phyloP scores from a whole-genome alignment of 2,113 vertebrate species.

The Tupaia chinensis region DNA sequence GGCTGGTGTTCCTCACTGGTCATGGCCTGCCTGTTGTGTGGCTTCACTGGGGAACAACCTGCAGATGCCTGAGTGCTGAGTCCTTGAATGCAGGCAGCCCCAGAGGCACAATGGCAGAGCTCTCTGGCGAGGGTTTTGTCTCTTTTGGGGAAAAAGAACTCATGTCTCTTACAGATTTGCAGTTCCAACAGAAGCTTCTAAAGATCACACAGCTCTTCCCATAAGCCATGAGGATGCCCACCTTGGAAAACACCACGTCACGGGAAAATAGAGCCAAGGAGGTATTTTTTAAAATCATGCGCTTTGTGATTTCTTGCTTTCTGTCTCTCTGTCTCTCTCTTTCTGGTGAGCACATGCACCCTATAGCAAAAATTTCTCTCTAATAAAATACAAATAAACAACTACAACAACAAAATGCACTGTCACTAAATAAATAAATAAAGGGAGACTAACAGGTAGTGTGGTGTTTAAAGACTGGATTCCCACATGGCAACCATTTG shows the following conservation, averaged over 20 bases:
- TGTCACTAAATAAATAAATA: too few relatives aligned
- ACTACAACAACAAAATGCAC: too few relatives aligned
- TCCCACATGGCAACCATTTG: too few relatives aligned
- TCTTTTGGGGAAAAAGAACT: not conserved
- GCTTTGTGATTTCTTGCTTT: not conserved
- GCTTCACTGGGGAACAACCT: slow-evolving; percentile 21
- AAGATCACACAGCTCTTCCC: not conserved
- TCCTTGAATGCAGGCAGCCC: not conserved
- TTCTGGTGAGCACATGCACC: too few relatives aligned
- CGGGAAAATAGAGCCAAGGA: not conserved
- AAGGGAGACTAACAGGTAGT: too few relatives aligned
- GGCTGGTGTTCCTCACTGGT: not conserved
- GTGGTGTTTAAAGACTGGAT: too few relatives aligned
- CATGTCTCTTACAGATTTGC: not conserved
- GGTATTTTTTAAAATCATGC: not conserved
- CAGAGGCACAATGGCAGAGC: not conserved
- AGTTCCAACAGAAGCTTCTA: not conserved
- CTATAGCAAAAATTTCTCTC: too few relatives aligned
- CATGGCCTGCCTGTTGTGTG: slow-evolving; percentile 60
- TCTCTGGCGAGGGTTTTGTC: not conserved
- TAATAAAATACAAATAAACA: too few relatives aligned
- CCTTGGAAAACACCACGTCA: not conserved
- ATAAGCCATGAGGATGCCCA: not conserved
- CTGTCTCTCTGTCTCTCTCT: too few relatives aligned
- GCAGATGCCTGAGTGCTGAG: not conserved